Evolutionary conservation across 2,797 vertebrate genomes (phyloP), one percentile per base, ranked within the genome.

Genomic region (Pangasius macronema): DNA sequence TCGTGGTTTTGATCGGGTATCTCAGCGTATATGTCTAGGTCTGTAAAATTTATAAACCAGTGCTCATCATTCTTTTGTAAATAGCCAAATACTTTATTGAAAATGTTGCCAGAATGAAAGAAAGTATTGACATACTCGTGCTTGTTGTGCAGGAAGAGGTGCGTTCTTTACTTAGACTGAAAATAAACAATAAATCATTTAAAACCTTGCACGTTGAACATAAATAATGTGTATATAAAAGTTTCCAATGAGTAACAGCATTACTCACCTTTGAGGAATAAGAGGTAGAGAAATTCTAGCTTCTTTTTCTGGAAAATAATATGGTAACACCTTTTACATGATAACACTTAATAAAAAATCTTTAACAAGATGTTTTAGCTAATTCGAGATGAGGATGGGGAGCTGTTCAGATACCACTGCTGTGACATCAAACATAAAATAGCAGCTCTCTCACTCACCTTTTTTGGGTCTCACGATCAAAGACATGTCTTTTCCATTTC

Each of bases 1-100:
- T 85, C 80, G 24, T 6, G 53, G 2, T 13, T 30, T 0, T 92
- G 90, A 0, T 98, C 97, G 0, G 96, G 94, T 85, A 99, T 99
- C 94, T 98, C 98, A 0, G 94, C 95, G 10, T 99, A 99, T 93
- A 99, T 97, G 83, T 98, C 98, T 1, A 97, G 97, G 81, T 92
- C 98, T 99, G 90, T 73, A 89, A 72, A n/a, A 61, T 59, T 13
- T 3, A 83, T 92, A 90, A 75, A 92, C 7, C 22, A 61, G 30
- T 70, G 3, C 36, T 61, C 5, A 24, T 36, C 5, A 30, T 49
- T 59, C 24, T 33, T 65, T 51, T 11, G 0, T 9, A 24, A 57
- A 65, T 75, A 82, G 42, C 72, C 7, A 86, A 53, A 83, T 22
- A 61, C 20, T 70, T 51, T 82, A 77, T 46, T 42, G 3, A 55